phyloP scores from a whole-genome alignment of 2,888 invertebrate genomes.

The Hirtodrosophila confusa region DNA sequence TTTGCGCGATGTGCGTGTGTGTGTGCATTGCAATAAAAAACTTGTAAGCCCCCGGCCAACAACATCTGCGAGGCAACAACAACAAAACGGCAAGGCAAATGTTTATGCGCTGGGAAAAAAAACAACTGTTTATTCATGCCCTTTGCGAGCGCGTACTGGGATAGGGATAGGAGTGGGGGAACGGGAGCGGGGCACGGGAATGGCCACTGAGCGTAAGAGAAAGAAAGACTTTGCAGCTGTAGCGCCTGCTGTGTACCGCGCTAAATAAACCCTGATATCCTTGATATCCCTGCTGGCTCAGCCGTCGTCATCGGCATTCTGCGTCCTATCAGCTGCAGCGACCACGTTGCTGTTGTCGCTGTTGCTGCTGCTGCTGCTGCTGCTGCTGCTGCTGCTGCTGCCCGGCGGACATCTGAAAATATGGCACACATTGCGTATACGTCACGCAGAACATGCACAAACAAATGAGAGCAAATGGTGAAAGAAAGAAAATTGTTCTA shows the following conservation, averaged over 20 bases:
- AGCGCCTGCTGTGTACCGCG: conserved; percentile 45
- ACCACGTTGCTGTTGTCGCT: conserved; percentile 25
- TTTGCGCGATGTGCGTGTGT: conserved; percentile 27
- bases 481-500: neutral
- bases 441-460: conserved; percentile 59
- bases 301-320: conserved; percentile 38
- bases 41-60: conserved; percentile 64
- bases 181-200: neutral
- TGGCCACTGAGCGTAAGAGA: neutral
- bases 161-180: neutral
- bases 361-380: conserved; percentile 26
- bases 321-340: conserved; percentile 54
- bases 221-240: conserved; percentile 30
- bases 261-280: conserved; percentile 59
- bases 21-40: conserved; percentile 67
- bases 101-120: conserved; percentile 32
- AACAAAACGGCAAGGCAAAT: conserved; percentile 24
- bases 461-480: conserved; percentile 16
- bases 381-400: conserved; percentile 36
- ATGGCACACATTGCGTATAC: conserved; percentile 73
- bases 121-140: conserved; percentile 52
- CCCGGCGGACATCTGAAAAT: conserved; percentile 71
- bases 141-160: conserved; percentile 33
- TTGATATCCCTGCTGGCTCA: conserved; percentile 25
- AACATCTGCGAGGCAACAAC: conserved; percentile 48